Conservation (phyloP, 2,113 vertebrate genomes). For the Peucedramus taeniatus region DNA sequence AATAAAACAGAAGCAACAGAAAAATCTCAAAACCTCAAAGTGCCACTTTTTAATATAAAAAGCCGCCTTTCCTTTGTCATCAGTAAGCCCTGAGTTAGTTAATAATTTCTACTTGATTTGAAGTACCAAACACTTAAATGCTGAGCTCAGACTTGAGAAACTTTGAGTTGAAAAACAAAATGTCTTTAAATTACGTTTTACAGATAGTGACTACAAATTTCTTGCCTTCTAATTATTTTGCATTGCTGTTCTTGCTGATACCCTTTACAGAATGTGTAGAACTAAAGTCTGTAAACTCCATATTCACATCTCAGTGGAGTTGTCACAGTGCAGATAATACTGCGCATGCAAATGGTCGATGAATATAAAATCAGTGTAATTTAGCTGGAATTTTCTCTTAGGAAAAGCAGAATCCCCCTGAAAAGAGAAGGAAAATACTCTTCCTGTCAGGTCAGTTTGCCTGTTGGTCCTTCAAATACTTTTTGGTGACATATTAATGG, state of each 20-base stretch:
- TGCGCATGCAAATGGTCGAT: rapidly evolving
- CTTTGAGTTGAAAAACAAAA: background rate
- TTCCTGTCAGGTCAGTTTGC: constrained; percentile 6
- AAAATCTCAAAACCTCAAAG: background rate
- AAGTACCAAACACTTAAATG: background rate
- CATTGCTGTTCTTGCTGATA: background rate
- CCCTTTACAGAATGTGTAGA: background rate
- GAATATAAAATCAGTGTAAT: background rate
- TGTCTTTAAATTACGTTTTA: background rate
- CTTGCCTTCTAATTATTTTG: background rate
- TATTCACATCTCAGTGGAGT: background rate
- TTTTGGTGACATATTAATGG: constrained; percentile 30
- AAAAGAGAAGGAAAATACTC: background rate
- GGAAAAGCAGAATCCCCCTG: background rate
- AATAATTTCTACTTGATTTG: background rate
- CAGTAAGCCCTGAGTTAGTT: background rate
- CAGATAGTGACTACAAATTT: background rate
- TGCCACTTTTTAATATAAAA: background rate
- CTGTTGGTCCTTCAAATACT: constrained; percentile 45
- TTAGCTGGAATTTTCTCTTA: constrained; percentile 22
- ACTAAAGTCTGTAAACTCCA: background rate
- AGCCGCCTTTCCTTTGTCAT: background rate
- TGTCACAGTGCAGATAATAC: background rate
- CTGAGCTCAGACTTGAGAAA: background rate
- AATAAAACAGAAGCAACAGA: background rate